Evolutionary conservation across 1,140 invertebrate genomes (phyloP).

Genomic region (Rhopalosiphum maidis): DNA sequence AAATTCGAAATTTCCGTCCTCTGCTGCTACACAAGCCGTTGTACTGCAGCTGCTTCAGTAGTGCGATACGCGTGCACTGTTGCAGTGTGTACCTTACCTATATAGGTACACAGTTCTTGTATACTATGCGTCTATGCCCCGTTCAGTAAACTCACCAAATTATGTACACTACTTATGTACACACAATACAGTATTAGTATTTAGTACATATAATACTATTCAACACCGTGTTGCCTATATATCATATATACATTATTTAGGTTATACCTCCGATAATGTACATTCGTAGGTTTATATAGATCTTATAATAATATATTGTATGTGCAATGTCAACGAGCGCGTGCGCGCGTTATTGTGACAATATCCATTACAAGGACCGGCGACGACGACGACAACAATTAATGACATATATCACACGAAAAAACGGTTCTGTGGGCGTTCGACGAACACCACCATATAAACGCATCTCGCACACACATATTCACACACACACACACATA

Average conservation of each 20-base stretch:
- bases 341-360: not conserved
- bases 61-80: no score
- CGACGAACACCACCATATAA: not conserved
- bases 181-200: no score
- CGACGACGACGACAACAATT: not conserved
- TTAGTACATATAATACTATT: no score
- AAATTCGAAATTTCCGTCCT: not conserved
- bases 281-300: not conserved
- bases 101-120: no score
- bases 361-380: constrained; percentile 23
- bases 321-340: not conserved
- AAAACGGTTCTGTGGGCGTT: constrained; percentile 15
- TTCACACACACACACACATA: not conserved
- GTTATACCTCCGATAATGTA: no score
- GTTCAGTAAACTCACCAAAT: no score
- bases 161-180: no score
- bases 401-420: not conserved
- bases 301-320: not conserved
- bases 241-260: no score
- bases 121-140: no score
- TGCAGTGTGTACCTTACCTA: no score
- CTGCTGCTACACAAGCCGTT: no score
- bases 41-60: not conserved
- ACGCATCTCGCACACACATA: not conserved
- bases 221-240: no score